A percentile compares a stretch with the other conserved stretches of the same genome.
Conservation (phyloP, 2,113 vertebrate genomes). For the Pyxicephalus adspersus region DNA sequence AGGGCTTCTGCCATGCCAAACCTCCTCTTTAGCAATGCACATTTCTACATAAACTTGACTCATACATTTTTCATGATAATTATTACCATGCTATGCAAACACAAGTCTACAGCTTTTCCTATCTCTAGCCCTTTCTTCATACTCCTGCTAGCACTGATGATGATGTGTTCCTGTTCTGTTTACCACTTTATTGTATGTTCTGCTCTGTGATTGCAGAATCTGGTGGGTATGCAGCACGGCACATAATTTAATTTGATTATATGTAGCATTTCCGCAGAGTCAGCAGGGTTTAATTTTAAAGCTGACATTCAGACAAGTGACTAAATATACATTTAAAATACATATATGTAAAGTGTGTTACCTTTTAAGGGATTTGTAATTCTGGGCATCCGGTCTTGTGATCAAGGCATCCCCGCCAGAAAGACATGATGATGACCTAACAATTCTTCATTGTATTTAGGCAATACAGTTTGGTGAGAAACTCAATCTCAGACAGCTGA, state of each 20-base stretch:
- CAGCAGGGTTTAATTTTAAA: background rate
- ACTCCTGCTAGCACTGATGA: constrained; percentile 1
- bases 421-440: too few species aligned
- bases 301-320: too few species aligned
- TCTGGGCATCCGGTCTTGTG: too few species aligned
- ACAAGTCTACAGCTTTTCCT: constrained; percentile 69
- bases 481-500: too few species aligned
- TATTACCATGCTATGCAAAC: constrained; percentile 62
- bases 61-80: constrained; percentile 68
- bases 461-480: too few species aligned
- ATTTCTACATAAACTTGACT: constrained; percentile 67
- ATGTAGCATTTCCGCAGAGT: constrained; percentile 22
- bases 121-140: constrained; percentile 59
- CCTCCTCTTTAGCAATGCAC: constrained; percentile 62
- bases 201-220: background rate
- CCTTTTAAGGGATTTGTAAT: too few species aligned
- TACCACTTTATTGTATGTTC: constrained; percentile 20
- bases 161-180: constrained; percentile 4
- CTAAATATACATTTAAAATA: too few species aligned
- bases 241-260: constrained; percentile 30
- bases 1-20: constrained; percentile 66
- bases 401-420: too few species aligned
- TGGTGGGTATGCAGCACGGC: constrained; percentile 4
- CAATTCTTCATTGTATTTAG: too few species aligned
- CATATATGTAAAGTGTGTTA: too few species aligned